A percentile compares a stretch with the other conserved stretches of the same genome.
phyloP scores from a whole-genome alignment of 2,797 vertebrate species.

The Potorous gilbertii region DNA sequence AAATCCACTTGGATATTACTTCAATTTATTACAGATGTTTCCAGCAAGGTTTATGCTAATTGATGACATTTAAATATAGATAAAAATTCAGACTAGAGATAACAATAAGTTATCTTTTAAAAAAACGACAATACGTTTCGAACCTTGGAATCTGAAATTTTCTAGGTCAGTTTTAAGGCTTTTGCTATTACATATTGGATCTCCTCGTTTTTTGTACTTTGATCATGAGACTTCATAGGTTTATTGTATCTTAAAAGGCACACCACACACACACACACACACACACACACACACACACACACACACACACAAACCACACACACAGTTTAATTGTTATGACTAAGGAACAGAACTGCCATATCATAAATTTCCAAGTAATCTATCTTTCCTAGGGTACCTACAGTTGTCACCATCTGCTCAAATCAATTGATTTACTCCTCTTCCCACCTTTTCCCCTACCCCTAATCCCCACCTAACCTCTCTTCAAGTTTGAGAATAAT shows the following conservation, averaged over 20 bases:
- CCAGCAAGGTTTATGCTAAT: slow-evolving; percentile 41
- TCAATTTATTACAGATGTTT: slow-evolving; percentile 47
- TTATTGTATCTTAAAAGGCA: slow-evolving; percentile 74
- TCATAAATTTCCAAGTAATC: slow-evolving; percentile 80
- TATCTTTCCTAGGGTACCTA: slow-evolving; percentile 76
- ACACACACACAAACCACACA: slow-evolving; percentile 12
- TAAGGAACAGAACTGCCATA: slow-evolving; percentile 77
- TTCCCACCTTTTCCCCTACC: background rate
- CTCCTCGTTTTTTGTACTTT: slow-evolving; percentile 73
- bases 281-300: background rate
- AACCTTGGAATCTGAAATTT: slow-evolving; percentile 73
- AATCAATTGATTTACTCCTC: slow-evolving; percentile 50
- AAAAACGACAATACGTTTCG: slow-evolving; percentile 58
- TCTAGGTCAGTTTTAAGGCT: slow-evolving; percentile 57
- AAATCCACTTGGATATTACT: slow-evolving; percentile 46
- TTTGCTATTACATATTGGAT: slow-evolving; percentile 73
- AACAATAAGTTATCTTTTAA: slow-evolving; percentile 26
- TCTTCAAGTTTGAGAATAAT: slow-evolving; percentile 61
- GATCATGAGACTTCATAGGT: slow-evolving; percentile 65
- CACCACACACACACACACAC: background rate
- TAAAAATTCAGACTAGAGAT: slow-evolving; percentile 53
- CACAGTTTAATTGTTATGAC: slow-evolving; percentile 66
- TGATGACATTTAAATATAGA: background rate
- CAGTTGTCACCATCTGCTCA: slow-evolving; percentile 72
- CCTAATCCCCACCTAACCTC: background rate